Evolutionary conservation across 2,113 vertebrate genomes (phyloP).

Genomic region (Catharus fuscescens): DNA sequence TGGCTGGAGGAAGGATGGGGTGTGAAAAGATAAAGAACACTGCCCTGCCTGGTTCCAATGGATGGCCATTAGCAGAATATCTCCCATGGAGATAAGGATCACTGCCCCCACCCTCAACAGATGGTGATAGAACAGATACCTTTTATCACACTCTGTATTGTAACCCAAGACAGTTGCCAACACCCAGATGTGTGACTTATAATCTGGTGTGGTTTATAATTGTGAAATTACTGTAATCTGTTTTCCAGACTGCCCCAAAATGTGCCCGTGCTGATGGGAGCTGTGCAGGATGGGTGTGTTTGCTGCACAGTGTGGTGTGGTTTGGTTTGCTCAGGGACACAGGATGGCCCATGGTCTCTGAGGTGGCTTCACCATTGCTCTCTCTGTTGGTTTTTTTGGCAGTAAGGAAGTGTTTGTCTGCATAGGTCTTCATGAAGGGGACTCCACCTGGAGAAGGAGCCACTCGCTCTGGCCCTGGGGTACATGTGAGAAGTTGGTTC

Average conservation of each 20-base stretch:
- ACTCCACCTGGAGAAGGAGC: conserved; percentile 87
- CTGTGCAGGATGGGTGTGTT: neutral
- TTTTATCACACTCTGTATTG: no score
- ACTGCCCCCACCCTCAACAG: no score
- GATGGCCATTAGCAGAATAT: no score
- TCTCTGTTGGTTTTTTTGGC: neutral
- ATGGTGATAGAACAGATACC: no score
- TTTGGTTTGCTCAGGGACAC: neutral
- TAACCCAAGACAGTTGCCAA: no score
- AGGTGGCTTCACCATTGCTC: neutral
- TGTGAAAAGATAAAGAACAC: no score
- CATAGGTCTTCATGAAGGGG: conserved; percentile 92
- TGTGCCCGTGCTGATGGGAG: neutral
- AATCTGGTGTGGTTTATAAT: no score
- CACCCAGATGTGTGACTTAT: no score
- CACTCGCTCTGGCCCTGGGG: conserved; percentile 92
- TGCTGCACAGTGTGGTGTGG: neutral
- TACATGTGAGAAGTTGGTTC: conserved; percentile 88
- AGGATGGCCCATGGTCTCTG: fast-evolving
- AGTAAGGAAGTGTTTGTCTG: conserved; percentile 90
- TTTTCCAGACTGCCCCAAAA: neutral
- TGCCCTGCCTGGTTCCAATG: no score
- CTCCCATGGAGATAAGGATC: no score
- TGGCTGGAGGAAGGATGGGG: no score
- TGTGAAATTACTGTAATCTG: no score